Conservation (phyloP, 2,888 invertebrate genomes). For the Leucania comma region DNA sequence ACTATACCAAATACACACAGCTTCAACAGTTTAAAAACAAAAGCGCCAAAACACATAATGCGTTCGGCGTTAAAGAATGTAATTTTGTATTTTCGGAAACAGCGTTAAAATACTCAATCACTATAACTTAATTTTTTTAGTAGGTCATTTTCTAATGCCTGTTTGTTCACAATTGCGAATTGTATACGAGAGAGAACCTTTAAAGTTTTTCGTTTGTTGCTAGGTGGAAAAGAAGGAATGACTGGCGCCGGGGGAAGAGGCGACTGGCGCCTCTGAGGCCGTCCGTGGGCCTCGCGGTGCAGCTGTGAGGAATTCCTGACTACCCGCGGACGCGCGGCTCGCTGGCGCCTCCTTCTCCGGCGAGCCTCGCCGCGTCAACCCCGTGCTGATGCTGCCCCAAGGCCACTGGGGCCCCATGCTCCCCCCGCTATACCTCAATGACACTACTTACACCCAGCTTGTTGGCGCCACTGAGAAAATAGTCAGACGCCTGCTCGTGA, state of each 20-base stretch:
- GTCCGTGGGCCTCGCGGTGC: slow-evolving; percentile 84
- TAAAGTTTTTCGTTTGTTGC: slow-evolving; percentile 7
- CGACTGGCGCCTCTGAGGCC: slow-evolving; percentile 78
- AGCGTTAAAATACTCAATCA: not conserved
- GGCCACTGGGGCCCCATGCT: slow-evolving; percentile 83
- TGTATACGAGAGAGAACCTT: not conserved
- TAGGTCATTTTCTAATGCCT: not conserved
- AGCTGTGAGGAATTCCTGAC: slow-evolving; percentile 98
- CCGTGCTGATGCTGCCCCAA: slow-evolving; percentile 92
- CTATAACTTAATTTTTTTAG: not conserved
- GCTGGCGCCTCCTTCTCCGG: slow-evolving; percentile 26
- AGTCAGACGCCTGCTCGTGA: slow-evolving; percentile 94
- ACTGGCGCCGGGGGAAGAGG: slow-evolving; percentile 73
- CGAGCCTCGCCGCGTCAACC: not conserved
- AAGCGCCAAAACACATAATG: too few species aligned
- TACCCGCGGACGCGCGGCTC: slow-evolving; percentile 90
- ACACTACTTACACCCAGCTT: not conserved
- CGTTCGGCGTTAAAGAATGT: too few species aligned
- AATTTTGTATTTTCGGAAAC: too few species aligned
- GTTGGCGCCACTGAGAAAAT: slow-evolving; percentile 78
- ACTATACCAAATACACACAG: too few species aligned
- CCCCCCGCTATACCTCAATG: slow-evolving; percentile 15
- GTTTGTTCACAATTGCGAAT: slow-evolving; percentile 1
- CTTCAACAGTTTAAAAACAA: too few species aligned
- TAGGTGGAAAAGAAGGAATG: slow-evolving; percentile 3